Percentiles rank a stretch among this genome's conserved stretches.
phyloP scores from a whole-genome alignment of 2,888 invertebrate genomes.

The Pachycephus smyrnensis region DNA sequence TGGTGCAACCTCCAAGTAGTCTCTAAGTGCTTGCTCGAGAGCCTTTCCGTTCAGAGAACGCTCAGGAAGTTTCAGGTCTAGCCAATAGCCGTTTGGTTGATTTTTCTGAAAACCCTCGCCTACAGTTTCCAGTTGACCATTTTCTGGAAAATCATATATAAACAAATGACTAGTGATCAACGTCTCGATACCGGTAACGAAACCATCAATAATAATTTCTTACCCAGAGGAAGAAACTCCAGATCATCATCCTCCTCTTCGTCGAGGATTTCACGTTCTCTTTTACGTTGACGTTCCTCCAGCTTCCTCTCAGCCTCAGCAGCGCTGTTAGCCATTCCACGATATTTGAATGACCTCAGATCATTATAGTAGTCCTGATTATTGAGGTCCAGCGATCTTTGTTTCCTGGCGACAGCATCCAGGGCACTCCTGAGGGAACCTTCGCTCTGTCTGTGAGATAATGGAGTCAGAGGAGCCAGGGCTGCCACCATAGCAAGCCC shows the following conservation, averaged over 20 bases:
- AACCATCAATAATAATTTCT: background rate
- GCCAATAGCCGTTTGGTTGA: slow-evolving; percentile 21
- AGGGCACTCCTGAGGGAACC: slow-evolving; percentile 67
- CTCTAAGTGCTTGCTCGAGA: slow-evolving; percentile 48
- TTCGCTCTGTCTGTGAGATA: slow-evolving; percentile 47
- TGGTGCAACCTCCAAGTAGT: slow-evolving; percentile 47
- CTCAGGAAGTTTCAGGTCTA: slow-evolving; percentile 11
- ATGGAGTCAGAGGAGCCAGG: slow-evolving; percentile 30
- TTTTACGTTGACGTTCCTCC: slow-evolving; percentile 18
- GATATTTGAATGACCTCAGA: slow-evolving; percentile 51
- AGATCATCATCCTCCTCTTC: slow-evolving; percentile 44
- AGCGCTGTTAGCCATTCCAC: slow-evolving; percentile 26
- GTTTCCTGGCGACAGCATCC: slow-evolving; percentile 67
- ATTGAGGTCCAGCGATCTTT: slow-evolving; percentile 56
- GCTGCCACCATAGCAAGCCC: slow-evolving; percentile 31
- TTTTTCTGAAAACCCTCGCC: slow-evolving; percentile 65
- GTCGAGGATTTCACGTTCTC: slow-evolving; percentile 40
- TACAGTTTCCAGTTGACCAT: slow-evolving; percentile 66
- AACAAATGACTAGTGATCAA: background rate
- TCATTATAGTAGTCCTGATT: slow-evolving; percentile 55
- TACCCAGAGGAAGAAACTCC: slow-evolving; percentile 52
- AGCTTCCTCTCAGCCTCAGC: slow-evolving; percentile 45
- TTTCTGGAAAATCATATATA: slow-evolving; percentile 41
- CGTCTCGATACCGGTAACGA: background rate
- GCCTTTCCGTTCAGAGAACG: slow-evolving; percentile 41